Conservation (phyloP, 2,113 vertebrate species). For the Salvelinus fontinalis region DNA sequence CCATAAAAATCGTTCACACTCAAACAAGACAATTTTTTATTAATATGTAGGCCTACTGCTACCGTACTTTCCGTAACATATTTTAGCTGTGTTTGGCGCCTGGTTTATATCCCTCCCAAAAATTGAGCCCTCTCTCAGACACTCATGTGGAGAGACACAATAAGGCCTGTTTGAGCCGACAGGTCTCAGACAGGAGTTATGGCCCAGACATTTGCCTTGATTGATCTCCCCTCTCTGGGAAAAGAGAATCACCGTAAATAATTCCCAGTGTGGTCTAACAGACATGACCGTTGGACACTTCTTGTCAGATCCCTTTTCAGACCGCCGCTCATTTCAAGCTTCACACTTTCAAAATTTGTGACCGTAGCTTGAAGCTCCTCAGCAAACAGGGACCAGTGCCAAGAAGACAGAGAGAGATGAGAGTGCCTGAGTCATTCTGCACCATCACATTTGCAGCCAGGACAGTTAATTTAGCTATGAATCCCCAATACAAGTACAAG, state of each 20-base stretch:
- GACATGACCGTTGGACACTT: background rate
- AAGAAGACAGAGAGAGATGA: background rate
- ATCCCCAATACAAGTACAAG: background rate
- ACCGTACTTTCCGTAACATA: background rate
- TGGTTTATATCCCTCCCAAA: background rate
- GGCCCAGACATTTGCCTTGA: background rate
- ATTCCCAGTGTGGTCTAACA: slow-evolving; percentile 1
- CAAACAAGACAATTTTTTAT: background rate
- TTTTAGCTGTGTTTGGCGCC: background rate
- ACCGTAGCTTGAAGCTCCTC: background rate
- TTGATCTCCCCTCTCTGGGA: slow-evolving; percentile 4
- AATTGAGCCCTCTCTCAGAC: background rate
- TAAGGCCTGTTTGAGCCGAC: background rate
- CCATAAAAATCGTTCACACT: background rate
- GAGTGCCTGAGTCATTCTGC: background rate
- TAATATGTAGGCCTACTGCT: background rate
- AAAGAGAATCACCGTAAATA: slow-evolving; percentile 5
- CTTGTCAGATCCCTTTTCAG: background rate
- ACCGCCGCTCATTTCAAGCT: background rate
- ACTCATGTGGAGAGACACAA: background rate
- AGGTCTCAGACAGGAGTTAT: slow-evolving; percentile 11
- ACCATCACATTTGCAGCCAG: background rate
- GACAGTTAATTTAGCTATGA: slow-evolving; percentile 19
- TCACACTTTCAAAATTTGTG: background rate
- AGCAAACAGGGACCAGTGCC: background rate